Evolutionary conservation across 2,888 invertebrate species (phyloP).

Genomic region (Parascotia fuliginaria): DNA sequence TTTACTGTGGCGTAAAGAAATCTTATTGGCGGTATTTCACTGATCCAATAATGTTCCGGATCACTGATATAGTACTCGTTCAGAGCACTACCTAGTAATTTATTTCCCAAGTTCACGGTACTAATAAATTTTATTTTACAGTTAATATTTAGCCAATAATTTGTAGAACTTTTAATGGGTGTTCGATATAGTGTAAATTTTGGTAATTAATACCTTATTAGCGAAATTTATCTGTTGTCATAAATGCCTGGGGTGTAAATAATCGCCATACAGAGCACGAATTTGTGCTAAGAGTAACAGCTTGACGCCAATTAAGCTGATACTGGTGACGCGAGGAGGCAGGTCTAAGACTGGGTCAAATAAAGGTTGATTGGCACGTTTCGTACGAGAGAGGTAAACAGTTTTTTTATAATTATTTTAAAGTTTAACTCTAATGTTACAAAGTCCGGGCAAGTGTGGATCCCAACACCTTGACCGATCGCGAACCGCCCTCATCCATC

Average conservation of each 20-base stretch:
- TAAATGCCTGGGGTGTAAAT: conserved; percentile 48
- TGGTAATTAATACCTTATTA: conserved; percentile 46
- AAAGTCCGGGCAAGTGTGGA: too few relatives aligned
- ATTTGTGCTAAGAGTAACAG: conserved; percentile 48
- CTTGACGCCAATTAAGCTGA: conserved; percentile 53
- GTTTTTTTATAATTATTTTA: too few relatives aligned
- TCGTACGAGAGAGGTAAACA: too few relatives aligned
- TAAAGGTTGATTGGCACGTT: conserved; percentile 24
- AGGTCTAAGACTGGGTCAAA: conserved; percentile 25
- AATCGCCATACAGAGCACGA: conserved; percentile 50
- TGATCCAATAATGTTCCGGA: conserved; percentile 8
- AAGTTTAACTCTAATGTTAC: too few relatives aligned
- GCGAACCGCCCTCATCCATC: too few relatives aligned
- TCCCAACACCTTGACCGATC: too few relatives aligned
- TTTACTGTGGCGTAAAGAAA: conserved; percentile 7
- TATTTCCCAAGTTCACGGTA: conserved; percentile 20
- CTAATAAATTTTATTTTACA: conserved; percentile 20
- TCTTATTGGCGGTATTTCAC: conserved; percentile 3
- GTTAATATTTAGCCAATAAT: conserved; percentile 36
- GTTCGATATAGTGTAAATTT: conserved; percentile 31
- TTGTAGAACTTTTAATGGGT: conserved; percentile 32
- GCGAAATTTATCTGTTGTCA: conserved; percentile 41
- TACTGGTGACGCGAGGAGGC: conserved; percentile 31
- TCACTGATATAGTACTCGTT: conserved; percentile 3
- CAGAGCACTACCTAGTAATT: conserved; percentile 9